Evolutionary conservation across 2,888 invertebrate genomes (phyloP).

Genomic region (Drosophila mimetica): DNA sequence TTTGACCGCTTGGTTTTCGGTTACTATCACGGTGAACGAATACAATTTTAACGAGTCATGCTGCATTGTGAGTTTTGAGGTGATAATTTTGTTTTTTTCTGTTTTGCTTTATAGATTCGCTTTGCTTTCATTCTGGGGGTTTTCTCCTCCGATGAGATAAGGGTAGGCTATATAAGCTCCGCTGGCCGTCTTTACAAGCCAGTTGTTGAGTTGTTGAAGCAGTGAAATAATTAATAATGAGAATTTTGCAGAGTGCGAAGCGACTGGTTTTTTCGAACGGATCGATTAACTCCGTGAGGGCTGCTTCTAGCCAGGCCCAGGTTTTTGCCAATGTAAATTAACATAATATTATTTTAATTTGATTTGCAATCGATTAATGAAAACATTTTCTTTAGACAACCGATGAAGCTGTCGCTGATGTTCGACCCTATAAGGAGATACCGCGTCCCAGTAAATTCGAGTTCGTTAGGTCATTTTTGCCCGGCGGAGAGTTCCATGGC

Average conservation of each 20-base stretch:
- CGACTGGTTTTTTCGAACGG: not conserved
- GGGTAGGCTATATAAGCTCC: conserved; percentile 20
- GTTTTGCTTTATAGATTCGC: conserved; percentile 17
- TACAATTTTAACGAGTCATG: not conserved
- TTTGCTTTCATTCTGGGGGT: not conserved
- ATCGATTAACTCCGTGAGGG: not conserved
- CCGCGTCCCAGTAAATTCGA: conserved; percentile 51
- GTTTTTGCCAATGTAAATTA: not conserved
- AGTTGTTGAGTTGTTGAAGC: conserved; percentile 1
- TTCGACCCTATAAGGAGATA: conserved; percentile 46
- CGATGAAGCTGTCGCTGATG: not conserved
- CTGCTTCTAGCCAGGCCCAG: conserved; percentile 2
- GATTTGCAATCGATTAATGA: not conserved
- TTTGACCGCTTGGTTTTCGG: not conserved
- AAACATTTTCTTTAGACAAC: not conserved
- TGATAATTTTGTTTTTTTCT: not conserved
- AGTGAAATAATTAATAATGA: conserved; percentile 1
- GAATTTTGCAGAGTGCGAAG: not conserved
- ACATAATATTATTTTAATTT: too few species aligned
- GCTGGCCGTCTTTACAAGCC: not conserved
- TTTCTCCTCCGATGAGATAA: conserved; percentile 16
- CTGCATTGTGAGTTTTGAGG: not conserved
- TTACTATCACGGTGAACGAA: not conserved
- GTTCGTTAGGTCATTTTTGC: conserved; percentile 58
- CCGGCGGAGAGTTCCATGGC: conserved; percentile 56